phyloP scores from a whole-genome alignment of 2,888 invertebrate species.

The Conomelus anceps region DNA sequence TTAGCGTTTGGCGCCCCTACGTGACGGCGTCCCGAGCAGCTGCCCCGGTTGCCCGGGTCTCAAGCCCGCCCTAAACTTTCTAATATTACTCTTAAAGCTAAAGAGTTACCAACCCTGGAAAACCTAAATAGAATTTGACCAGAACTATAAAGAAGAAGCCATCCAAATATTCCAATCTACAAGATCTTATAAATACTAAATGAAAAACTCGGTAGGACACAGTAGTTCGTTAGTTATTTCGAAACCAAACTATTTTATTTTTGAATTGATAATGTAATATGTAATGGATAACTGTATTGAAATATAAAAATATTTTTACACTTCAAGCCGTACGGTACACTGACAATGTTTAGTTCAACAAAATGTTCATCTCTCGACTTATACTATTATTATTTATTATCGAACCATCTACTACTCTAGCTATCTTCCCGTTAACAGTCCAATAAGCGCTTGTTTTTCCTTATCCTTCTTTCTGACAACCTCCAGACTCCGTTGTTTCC shows the following conservation, averaged over 20 bases:
- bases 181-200: no score
- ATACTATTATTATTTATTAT: background rate
- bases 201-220: background rate
- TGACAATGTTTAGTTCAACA: background rate
- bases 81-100: no score
- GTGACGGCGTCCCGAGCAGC: no score
- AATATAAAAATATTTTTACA: background rate
- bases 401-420: background rate
- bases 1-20: no score
- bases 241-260: background rate
- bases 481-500: constrained; percentile 90
- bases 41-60: no score
- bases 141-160: no score
- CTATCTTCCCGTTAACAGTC: constrained; percentile 50
- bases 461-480: constrained; percentile 93
- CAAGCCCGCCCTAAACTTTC: no score
- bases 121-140: no score
- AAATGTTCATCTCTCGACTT: background rate
- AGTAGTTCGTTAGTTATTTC: background rate
- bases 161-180: no score
- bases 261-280: background rate
- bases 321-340: background rate
- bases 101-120: no score
- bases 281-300: background rate
- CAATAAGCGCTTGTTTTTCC: constrained; percentile 81